These are phyloP conservation scores for Tylochromis polylepis DNA, from an alignment of 2,113 vertebrate genomes.

Conservation along the genomic window DNA sequence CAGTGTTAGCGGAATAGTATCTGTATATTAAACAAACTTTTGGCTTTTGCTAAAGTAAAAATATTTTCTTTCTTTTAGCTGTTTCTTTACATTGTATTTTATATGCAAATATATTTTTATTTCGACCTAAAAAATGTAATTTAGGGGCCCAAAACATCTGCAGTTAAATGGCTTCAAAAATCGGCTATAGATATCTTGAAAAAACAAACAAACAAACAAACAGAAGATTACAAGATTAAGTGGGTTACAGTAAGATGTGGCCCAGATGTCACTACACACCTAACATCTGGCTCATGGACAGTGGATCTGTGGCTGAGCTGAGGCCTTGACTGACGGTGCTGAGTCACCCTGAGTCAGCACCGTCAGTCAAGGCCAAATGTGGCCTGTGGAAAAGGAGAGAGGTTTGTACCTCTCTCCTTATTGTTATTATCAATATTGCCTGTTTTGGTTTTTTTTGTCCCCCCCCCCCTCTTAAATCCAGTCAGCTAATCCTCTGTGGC, in stretches of 20 bases:
- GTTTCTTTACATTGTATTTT: background rate
- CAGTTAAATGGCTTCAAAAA: background rate
- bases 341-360: background rate
- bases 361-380: background rate
- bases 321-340: background rate
- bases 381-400: background rate
- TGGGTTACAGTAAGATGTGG: background rate
- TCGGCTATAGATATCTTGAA: no score
- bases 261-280: background rate
- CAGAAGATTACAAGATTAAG: no score
- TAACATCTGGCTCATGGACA: background rate
- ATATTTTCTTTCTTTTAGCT: background rate
- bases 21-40: background rate
- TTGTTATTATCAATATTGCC: background rate
- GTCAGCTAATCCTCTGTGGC: constrained; percentile 85
- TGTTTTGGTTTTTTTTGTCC: background rate
- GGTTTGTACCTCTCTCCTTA: background rate
- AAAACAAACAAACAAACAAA: no score
- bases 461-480: constrained; percentile 32
- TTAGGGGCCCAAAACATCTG: background rate
- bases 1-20: background rate
- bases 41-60: background rate
- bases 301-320: background rate
- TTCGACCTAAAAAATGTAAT: background rate
- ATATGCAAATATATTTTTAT: background rate